phyloP scores from a whole-genome alignment of 2,113 vertebrate genomes.

The human (Homo sapiens) region GRCh38 chr7:72775001-72775500 shows the following conservation, averaged over 20 bases:
- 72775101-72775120: background rate
- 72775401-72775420: background rate
- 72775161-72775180: background rate
- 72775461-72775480: background rate
- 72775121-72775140: background rate
- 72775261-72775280: slow-evolving; percentile 3
- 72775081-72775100: background rate
- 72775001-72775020: background rate
- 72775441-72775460: background rate
- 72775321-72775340: slow-evolving; percentile 33
- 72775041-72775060: background rate
- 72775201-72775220: background rate
- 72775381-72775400: background rate
- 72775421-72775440: background rate
- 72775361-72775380: background rate
- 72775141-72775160: background rate
- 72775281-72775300: background rate
- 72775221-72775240: background rate
- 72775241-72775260: background rate
- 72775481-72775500: background rate
- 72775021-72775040: background rate
- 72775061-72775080: background rate
- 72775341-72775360: background rate
- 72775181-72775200: background rate
- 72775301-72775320: background rate